Evolutionary conservation across 2,113 vertebrate genomes (phyloP).

Genomic region (Microtus ochrogaster): DNA sequence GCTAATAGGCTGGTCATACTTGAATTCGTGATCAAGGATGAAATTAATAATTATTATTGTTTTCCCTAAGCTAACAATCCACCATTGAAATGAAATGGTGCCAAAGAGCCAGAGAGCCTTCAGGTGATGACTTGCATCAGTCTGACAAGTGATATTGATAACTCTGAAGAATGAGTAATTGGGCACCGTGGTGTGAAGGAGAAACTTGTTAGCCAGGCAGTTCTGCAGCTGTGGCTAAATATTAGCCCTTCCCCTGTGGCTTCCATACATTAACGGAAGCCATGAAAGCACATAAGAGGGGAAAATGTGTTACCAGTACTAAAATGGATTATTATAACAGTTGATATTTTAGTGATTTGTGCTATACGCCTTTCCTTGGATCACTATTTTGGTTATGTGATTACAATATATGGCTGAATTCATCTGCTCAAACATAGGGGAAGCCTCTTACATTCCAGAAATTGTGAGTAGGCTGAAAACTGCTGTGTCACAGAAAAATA

Average conservation of each 20-base stretch:
- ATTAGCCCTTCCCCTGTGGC: constrained; percentile 28
- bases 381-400: not conserved
- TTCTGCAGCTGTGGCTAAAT: constrained; percentile 54
- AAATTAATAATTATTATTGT: not conserved
- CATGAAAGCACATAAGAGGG: not conserved
- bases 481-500: not conserved
- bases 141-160: not conserved
- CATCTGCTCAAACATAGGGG: not conserved
- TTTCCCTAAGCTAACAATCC: not conserved
- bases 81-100: not conserved
- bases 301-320: not conserved
- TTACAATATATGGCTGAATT: not conserved
- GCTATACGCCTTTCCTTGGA: not conserved
- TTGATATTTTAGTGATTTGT: not conserved
- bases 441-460: not conserved
- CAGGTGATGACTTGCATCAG: not conserved
- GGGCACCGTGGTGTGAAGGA: not conserved
- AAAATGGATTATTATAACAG: not conserved
- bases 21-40: not conserved
- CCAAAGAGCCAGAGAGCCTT: not conserved
- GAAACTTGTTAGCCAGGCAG: not conserved
- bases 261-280: constrained; percentile 36
- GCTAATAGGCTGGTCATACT: not conserved
- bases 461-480: not conserved
- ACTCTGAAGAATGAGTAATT: constrained; percentile 23